Conservation (phyloP, 2,113 vertebrate genomes). For the Urocitellus parryii region DNA sequence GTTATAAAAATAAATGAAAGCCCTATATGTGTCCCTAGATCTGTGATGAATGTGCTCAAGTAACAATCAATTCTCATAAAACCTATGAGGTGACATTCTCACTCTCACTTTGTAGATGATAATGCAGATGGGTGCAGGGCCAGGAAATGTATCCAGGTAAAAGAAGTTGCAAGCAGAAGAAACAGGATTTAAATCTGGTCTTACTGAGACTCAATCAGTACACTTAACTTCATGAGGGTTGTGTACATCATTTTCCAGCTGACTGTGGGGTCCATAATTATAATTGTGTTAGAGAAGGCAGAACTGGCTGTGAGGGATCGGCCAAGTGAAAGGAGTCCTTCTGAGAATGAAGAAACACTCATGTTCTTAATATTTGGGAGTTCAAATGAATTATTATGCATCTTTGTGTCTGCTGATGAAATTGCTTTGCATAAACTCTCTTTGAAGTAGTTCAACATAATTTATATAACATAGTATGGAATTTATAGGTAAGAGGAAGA, state of each 20-base stretch:
- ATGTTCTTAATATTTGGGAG: neutral
- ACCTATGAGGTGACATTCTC: neutral
- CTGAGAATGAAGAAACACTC: neutral
- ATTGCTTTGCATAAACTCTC: rapidly evolving
- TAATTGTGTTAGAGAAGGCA: neutral
- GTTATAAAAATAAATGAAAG: neutral
- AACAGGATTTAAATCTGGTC: neutral
- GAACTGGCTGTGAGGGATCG: neutral
- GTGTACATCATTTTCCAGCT: no score
- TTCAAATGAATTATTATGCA: neutral
- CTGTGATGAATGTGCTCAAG: neutral
- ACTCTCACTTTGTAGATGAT: neutral
- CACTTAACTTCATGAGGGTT: rapidly evolving
- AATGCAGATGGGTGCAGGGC: neutral
- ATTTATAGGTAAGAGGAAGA: neutral
- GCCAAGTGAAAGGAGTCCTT: neutral
- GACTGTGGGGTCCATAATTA: no score
- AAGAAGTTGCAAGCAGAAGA: neutral
- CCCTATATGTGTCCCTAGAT: neutral
- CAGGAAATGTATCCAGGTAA: neutral
- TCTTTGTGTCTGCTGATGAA: neutral
- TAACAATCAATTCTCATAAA: neutral
- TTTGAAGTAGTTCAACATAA: neutral
- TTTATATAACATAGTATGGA: neutral
- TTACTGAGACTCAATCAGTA: no score